Conservation (phyloP, 1,140 invertebrate species). For the Zophobas morio region DNA sequence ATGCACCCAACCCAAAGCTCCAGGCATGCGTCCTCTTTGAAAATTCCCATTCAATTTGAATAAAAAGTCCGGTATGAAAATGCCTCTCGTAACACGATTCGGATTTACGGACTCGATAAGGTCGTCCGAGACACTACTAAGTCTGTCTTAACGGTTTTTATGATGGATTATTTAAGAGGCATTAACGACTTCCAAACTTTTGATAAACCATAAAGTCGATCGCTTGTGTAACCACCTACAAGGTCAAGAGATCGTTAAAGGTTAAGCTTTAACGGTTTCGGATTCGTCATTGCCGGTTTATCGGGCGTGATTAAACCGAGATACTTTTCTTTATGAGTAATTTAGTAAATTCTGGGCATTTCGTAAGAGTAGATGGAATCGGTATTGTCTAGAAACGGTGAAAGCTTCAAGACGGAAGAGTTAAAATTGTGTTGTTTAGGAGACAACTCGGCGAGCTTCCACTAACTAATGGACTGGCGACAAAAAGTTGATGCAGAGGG, state of each 20-base stretch:
- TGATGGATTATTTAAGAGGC: conserved; percentile 5
- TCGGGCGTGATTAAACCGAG: background rate
- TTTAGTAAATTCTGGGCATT: background rate
- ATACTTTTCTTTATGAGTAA: background rate
- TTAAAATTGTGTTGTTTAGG: background rate
- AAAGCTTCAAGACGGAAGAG: background rate
- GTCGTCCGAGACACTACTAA: background rate
- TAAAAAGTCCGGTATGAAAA: conserved; percentile 30
- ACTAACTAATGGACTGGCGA: background rate
- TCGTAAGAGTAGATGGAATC: background rate
- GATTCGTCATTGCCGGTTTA: conserved; percentile 4
- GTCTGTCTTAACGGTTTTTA: background rate
- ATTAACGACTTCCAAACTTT: conserved; percentile 1
- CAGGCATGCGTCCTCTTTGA: conserved; percentile 14
- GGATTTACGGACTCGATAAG: conserved; percentile 1
- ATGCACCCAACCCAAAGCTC: background rate
- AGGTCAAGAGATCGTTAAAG: conserved; percentile 27
- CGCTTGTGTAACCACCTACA: background rate
- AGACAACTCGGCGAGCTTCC: background rate
- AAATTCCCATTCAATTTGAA: conserved; percentile 38
- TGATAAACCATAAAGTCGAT: background rate
- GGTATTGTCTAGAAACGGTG: background rate
- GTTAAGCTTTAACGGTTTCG: conserved; percentile 24
- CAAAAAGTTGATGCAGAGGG: background rate
- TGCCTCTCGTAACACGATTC: conserved; percentile 18